Conservation (phyloP, 2,888 invertebrate genomes). For the Epiblema foenella region DNA sequence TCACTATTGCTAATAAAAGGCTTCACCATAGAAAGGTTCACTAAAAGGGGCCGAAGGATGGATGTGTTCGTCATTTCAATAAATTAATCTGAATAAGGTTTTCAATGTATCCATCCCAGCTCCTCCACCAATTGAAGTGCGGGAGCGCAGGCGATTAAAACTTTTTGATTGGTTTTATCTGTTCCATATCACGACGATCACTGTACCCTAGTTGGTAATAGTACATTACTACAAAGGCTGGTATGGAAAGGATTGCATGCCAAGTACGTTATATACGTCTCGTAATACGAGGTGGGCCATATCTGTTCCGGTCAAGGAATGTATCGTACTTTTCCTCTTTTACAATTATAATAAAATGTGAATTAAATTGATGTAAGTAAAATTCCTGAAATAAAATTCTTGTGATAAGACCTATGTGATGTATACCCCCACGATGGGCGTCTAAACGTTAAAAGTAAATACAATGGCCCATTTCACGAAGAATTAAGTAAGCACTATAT, state of each 20-base stretch:
- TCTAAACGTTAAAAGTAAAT: background rate
- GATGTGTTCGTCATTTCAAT: background rate
- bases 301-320: no score
- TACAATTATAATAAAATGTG: no score
- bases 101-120: background rate
- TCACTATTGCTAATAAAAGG: constrained; percentile 4
- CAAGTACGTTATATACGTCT: no score
- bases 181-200: background rate
- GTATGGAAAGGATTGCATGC: no score
- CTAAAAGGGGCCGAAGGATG: background rate
- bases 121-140: background rate
- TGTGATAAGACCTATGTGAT: no score
- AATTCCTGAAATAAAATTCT: no score
- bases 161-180: background rate
- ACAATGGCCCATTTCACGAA: background rate
- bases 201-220: no score
- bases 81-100: constrained; percentile 7
- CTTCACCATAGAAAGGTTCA: background rate
- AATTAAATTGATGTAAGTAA: no score
- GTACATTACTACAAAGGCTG: no score
- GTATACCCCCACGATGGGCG: background rate
- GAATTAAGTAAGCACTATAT: no score
- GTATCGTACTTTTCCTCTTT: no score
- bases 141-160: background rate
- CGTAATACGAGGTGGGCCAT: no score